Evolutionary conservation across 2,113 vertebrate species (phyloP).

Genomic region (Nannobrachium achirus): DNA sequence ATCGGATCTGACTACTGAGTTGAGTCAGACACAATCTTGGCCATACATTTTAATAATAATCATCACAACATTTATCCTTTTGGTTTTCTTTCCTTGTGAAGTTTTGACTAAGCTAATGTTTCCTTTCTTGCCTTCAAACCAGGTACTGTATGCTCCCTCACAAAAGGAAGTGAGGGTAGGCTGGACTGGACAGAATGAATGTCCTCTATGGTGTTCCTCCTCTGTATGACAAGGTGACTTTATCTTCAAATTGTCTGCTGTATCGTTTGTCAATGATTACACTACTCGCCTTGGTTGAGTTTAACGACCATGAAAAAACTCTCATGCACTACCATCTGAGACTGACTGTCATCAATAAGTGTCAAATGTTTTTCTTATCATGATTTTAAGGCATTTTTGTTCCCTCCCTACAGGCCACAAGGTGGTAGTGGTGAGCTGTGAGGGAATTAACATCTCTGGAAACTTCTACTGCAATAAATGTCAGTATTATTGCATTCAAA

Average conservation of each 20-base stretch:
- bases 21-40: conserved; percentile 20
- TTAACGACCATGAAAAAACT: conserved; percentile 82
- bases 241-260: background rate
- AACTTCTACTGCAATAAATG: conserved; percentile 94
- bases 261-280: conserved; percentile 70
- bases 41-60: too few species aligned
- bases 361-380: background rate
- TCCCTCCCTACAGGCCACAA: conserved; percentile 81
- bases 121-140: too few species aligned
- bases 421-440: conserved; percentile 90
- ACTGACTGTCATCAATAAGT: background rate
- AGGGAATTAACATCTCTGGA: conserved; percentile 93
- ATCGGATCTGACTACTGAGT: conserved; percentile 84
- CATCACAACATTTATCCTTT: rapidly evolving
- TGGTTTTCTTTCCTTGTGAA: too few species aligned
- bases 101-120: too few species aligned
- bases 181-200: too few species aligned
- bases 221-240: too few species aligned
- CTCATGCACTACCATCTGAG: conserved; percentile 84
- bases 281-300: conserved; percentile 76
- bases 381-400: too few species aligned
- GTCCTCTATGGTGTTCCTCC: too few species aligned
- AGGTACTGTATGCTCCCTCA: too few species aligned
- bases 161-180: too few species aligned
- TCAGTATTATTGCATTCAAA: conserved; percentile 68